A percentile compares a stretch with the other conserved stretches of the same genome.
phyloP scores from a whole-genome alignment of 2,888 invertebrate species.

The Melanostoma mellinum region DNA sequence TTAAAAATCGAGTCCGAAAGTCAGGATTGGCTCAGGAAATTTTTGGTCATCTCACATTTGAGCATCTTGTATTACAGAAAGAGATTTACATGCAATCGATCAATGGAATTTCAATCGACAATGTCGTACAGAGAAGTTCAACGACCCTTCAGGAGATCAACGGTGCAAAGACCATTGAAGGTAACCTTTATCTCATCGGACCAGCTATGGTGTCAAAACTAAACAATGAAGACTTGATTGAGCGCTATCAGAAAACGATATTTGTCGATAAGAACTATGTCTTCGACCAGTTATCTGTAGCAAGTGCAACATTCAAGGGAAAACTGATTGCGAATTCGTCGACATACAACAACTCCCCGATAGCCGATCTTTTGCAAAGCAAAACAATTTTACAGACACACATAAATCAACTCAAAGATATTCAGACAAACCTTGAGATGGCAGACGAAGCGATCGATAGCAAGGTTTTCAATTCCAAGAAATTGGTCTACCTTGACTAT shows the following conservation, averaged over 20 bases:
- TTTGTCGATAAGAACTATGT: slow-evolving; percentile 76
- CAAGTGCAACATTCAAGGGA: slow-evolving; percentile 75
- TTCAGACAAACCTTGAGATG: not conserved
- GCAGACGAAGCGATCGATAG: slow-evolving; percentile 25
- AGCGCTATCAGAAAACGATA: slow-evolving; percentile 76
- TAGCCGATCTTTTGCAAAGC: slow-evolving; percentile 11
- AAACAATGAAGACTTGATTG: slow-evolving; percentile 76
- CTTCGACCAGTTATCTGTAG: slow-evolving; percentile 77
- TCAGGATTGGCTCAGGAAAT: slow-evolving; percentile 76
- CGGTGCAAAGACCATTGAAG: slow-evolving; percentile 75
- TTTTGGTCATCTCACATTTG: slow-evolving; percentile 77
- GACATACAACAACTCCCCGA: not conserved
- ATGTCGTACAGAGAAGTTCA: slow-evolving; percentile 75
- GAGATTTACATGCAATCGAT: slow-evolving; percentile 76
- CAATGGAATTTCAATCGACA: slow-evolving; percentile 76
- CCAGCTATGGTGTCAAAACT: slow-evolving; percentile 77
- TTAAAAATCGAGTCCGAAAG: slow-evolving; percentile 77
- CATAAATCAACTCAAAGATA: slow-evolving; percentile 8
- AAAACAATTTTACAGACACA: slow-evolving; percentile 12
- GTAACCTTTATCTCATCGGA: slow-evolving; percentile 76
- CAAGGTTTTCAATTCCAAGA: slow-evolving; percentile 35
- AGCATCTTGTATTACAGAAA: slow-evolving; percentile 76
- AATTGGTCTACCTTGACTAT: slow-evolving; percentile 77
- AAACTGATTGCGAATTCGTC: slow-evolving; percentile 73
- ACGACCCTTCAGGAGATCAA: slow-evolving; percentile 75